phyloP scores from a whole-genome alignment of 2,113 vertebrate genomes.

The Cettia cetti region DNA sequence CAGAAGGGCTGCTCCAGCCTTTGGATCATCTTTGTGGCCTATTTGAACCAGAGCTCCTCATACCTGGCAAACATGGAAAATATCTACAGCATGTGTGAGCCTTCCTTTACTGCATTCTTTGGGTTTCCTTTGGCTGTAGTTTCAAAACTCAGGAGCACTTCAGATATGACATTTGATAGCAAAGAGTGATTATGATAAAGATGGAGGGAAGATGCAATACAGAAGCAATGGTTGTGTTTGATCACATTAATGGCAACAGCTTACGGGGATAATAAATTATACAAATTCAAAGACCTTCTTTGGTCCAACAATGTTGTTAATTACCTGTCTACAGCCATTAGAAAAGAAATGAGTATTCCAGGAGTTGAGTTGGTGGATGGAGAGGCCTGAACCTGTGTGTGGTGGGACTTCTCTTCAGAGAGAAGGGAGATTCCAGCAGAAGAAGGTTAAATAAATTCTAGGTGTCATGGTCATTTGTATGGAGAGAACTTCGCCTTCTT shows the following conservation, averaged over 20 bases:
- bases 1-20: background rate
- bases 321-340: background rate
- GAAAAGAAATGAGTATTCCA: background rate
- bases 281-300: background rate
- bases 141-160: background rate
- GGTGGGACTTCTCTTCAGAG: background rate
- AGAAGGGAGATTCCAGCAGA: background rate
- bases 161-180: background rate
- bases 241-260: background rate
- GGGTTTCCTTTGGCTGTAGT: background rate
- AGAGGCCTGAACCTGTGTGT: no score
- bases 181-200: background rate
- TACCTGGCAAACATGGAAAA: background rate
- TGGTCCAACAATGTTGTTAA: background rate
- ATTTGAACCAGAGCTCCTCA: background rate
- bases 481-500: background rate
- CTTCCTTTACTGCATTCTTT: background rate
- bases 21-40: background rate
- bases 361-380: background rate
- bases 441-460: no score
- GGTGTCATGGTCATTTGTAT: background rate
- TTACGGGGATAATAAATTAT: background rate
- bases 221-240: background rate
- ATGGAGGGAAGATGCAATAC: no score
- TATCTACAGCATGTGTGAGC: background rate